phyloP scores from a whole-genome alignment of 2,797 vertebrate species.

The Intellagama lesueurii region DNA sequence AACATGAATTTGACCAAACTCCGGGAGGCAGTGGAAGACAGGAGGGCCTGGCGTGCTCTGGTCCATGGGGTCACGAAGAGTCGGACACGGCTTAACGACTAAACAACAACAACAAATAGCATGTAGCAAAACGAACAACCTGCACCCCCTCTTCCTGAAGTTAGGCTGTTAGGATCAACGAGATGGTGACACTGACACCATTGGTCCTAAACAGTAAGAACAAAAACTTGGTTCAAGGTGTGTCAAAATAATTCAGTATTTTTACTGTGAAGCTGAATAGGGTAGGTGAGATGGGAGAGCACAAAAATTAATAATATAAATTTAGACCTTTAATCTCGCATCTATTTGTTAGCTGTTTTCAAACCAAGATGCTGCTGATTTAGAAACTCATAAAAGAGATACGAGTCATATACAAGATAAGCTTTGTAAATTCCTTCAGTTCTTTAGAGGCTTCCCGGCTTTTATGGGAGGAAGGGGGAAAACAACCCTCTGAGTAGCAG shows the following conservation, averaged over 20 bases:
- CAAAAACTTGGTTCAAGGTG: neutral
- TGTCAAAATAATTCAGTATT: rapidly evolving
- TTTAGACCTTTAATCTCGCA: neutral
- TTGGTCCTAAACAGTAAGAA: too few relatives aligned
- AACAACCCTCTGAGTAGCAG: neutral
- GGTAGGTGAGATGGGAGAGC: neutral
- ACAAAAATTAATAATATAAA: neutral
- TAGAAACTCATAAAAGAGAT: constrained; percentile 30
- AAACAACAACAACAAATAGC: neutral
- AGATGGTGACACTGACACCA: too few relatives aligned
- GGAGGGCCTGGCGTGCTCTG: too few relatives aligned
- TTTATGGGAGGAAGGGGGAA: neutral
- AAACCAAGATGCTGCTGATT: constrained; percentile 8
- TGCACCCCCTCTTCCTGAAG: neutral
- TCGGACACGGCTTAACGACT: neutral
- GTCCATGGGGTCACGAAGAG: too few relatives aligned
- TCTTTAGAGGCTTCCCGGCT: constrained; percentile 8
- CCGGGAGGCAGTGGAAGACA: too few relatives aligned
- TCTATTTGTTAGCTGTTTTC: neutral
- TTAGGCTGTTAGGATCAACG: neutral
- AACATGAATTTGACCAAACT: too few relatives aligned
- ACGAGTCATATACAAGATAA: neutral
- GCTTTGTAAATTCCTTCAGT: neutral
- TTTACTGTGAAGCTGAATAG: neutral
- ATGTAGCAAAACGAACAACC: neutral